Percentiles rank a stretch among this genome's conserved stretches.
Conservation (phyloP, 1,140 invertebrate species). For the Cheumatopsyche charites region DNA sequence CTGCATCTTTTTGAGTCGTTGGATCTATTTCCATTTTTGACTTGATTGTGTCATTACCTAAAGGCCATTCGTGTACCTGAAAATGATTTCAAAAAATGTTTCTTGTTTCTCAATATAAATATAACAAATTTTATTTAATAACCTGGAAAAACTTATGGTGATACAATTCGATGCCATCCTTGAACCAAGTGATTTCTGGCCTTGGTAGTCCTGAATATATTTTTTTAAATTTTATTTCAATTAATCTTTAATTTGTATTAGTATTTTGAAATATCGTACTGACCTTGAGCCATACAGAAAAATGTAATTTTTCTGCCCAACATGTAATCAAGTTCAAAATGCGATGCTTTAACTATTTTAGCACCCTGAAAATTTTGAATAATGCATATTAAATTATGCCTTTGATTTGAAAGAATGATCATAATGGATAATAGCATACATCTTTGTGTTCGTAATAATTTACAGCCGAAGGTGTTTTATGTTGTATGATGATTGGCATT, state of each 20-base stretch:
- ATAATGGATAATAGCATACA: conserved; percentile 58
- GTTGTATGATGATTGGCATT: conserved; percentile 63
- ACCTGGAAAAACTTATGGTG: conserved; percentile 75
- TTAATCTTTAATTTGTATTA: neutral
- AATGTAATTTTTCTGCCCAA: conserved; percentile 86
- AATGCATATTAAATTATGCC: neutral
- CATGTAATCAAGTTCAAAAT: conserved; percentile 86
- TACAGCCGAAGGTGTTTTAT: conserved; percentile 64
- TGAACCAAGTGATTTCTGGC: conserved; percentile 60
- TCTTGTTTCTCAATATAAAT: too few relatives aligned
- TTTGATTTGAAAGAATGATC: neutral
- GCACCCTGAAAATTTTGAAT: conserved; percentile 69
- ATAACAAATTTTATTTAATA: conserved; percentile 3
- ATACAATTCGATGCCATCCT: conserved; percentile 82
- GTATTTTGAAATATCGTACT: neutral
- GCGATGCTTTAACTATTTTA: conserved; percentile 78
- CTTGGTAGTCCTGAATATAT: conserved; percentile 37
- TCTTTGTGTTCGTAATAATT: conserved; percentile 73
- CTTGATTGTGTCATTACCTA: conserved; percentile 73
- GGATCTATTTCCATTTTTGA: conserved; percentile 88
- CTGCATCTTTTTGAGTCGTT: conserved; percentile 81
- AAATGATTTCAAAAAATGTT: conserved; percentile 4
- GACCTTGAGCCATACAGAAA: conserved; percentile 76
- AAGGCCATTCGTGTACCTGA: conserved; percentile 79
- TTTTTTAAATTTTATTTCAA: neutral